Evolutionary conservation across 2,797 vertebrate genomes (phyloP).

Genomic region (Smutsia gigantea): DNA sequence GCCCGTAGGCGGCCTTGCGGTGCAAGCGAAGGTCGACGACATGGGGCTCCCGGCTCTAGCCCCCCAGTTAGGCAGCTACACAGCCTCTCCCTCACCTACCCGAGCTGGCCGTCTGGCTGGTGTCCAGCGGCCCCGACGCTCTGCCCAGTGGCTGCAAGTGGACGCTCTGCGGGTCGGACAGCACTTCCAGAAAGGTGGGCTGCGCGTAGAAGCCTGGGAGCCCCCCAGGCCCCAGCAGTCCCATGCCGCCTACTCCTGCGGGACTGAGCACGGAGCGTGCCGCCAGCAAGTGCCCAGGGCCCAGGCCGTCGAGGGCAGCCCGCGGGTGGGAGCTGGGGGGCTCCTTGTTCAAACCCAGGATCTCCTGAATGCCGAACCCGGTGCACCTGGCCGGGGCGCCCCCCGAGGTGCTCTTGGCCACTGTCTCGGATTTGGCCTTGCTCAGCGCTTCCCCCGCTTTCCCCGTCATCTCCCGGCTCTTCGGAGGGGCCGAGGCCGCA

Average conservation of each 20-base stretch:
- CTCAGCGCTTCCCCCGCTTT: slow-evolving; percentile 92
- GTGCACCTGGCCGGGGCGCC: slow-evolving; percentile 90
- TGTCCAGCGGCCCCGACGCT: slow-evolving; percentile 90
- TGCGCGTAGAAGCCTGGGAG: slow-evolving; percentile 97
- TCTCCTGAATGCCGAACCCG: slow-evolving; percentile 98
- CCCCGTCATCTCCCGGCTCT: slow-evolving; percentile 92
- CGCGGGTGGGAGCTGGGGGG: slow-evolving; percentile 90
- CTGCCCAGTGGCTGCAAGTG: slow-evolving; percentile 93
- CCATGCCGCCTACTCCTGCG: slow-evolving; percentile 93
- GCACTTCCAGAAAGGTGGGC: slow-evolving; percentile 95
- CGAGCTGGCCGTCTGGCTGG: slow-evolving; percentile 95
- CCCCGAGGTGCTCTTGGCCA: slow-evolving; percentile 84
- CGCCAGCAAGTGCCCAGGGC: slow-evolving; percentile 93
- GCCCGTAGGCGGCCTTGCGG: slow-evolving; percentile 8
- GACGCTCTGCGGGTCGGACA: slow-evolving; percentile 94
- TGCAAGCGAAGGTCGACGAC: neutral
- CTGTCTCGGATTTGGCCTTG: slow-evolving; percentile 88
- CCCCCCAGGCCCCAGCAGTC: slow-evolving; percentile 93
- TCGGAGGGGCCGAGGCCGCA: slow-evolving; percentile 67
- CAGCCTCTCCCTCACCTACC: slow-evolving; percentile 87
- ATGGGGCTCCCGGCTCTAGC: neutral
- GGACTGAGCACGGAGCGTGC: slow-evolving; percentile 94
- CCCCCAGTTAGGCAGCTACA: neutral
- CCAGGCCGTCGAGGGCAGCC: slow-evolving; percentile 90
- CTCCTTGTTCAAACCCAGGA: slow-evolving; percentile 97